These are phyloP conservation scores for Leptopterna dolabrata DNA, from an alignment of 2,888 invertebrate species.

Conservation along the genomic window DNA sequence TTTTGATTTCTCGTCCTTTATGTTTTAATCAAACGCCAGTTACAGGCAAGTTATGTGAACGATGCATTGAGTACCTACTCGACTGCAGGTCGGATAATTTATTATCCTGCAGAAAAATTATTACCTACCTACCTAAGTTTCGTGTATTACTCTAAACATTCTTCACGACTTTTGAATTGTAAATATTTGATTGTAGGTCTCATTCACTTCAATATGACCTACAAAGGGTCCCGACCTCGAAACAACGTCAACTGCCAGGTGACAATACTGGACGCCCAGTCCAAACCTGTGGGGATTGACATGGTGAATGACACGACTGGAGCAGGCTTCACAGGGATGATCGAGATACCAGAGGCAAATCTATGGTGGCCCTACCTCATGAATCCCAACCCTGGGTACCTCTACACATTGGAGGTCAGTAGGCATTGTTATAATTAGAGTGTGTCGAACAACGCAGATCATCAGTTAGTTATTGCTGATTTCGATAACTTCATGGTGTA, in stretches of 20 bases:
- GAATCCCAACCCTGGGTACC: conserved; percentile 81
- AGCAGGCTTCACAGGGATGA: conserved; percentile 70
- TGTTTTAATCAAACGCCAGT: no score
- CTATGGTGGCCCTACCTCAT: conserved; percentile 96
- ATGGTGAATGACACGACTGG: conserved; percentile 66
- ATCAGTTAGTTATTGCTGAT: no score
- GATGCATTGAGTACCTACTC: no score
- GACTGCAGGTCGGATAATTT: no score
- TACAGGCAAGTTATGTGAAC: no score
- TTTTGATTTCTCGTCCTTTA: no score
- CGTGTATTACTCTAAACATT: no score
- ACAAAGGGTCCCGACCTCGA: conserved; percentile 66
- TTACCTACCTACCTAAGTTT: no score
- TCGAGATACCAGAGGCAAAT: conserved; percentile 78
- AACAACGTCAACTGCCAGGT: conserved; percentile 64
- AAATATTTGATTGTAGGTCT: conserved; percentile 67
- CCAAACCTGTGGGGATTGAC: conserved; percentile 70
- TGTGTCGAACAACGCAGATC: background rate
- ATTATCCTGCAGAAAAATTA: no score
- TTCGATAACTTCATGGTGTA: no score
- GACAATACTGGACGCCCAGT: conserved; percentile 70
- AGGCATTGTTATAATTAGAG: background rate
- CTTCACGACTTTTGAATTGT: no score
- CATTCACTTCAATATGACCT: conserved; percentile 72
- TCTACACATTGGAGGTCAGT: conserved; percentile 83